Conservation (phyloP, 2,888 invertebrate genomes). For the Metalampra italica region DNA sequence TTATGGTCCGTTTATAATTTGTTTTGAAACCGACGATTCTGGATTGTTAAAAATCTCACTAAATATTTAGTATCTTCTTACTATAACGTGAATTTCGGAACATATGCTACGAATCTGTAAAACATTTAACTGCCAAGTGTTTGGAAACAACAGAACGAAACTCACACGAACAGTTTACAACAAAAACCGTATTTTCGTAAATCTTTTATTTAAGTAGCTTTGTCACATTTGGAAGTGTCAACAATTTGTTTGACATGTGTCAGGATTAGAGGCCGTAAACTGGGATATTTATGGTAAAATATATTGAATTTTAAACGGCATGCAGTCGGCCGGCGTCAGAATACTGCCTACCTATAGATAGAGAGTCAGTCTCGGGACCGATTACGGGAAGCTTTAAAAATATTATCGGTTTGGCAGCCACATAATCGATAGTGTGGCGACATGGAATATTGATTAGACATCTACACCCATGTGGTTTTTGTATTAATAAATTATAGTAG, state of each 20-base stretch:
- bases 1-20: no score
- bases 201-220: conserved; percentile 36
- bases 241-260: conserved; percentile 58
- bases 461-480: conserved; percentile 30
- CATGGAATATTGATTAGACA: conserved; percentile 15
- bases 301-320: conserved; percentile 44
- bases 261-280: conserved; percentile 44
- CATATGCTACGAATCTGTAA: no score
- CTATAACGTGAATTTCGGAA: no score
- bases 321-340: conserved; percentile 21
- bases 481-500: conserved; percentile 10
- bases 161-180: conserved; percentile 3
- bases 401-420: conserved; percentile 5
- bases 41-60: no score
- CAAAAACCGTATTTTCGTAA: conserved; percentile 16
- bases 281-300: conserved; percentile 43
- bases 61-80: no score
- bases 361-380: background rate
- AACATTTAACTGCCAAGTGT: no score
- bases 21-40: no score
- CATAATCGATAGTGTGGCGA: conserved; percentile 5
- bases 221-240: conserved; percentile 41
- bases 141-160: background rate
- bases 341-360: no score
- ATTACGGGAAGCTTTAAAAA: conserved; percentile 4